Percentiles rank a stretch among this genome's conserved stretches.
These are phyloP conservation scores for Mactra quadrangularis DNA, from an alignment of 1,140 invertebrate species.

Conservation along the genomic window DNA sequence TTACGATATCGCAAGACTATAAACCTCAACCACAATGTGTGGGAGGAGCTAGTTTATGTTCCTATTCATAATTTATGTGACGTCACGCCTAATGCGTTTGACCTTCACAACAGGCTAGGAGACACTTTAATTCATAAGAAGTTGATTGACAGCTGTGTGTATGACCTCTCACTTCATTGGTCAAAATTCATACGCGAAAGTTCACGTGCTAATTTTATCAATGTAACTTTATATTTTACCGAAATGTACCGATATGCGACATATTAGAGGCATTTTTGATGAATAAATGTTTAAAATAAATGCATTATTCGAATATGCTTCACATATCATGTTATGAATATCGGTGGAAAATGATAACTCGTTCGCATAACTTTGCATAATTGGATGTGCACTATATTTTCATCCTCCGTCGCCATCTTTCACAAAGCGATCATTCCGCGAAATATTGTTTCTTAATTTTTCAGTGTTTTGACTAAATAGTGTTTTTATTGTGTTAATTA, in stretches of 20 bases:
- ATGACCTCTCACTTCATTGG: constrained; percentile 54
- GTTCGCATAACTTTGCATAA: constrained; percentile 50
- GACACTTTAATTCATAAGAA: constrained; percentile 61
- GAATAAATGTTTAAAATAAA: no score
- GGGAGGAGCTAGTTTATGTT: constrained; percentile 33
- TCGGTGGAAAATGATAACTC: constrained; percentile 5
- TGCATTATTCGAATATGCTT: no score
- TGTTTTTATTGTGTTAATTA: no score
- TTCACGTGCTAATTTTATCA: constrained; percentile 61
- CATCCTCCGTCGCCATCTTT: constrained; percentile 42
- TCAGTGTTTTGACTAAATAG: no score
- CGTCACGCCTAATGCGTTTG: constrained; percentile 56
- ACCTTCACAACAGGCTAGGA: constrained; percentile 26
- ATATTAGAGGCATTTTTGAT: no score
- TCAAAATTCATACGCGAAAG: constrained; percentile 49
- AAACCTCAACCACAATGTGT: background rate
- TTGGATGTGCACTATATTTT: constrained; percentile 53
- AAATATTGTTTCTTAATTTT: no score
- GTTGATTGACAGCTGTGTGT: constrained; percentile 53
- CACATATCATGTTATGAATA: no score
- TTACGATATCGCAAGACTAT: no score
- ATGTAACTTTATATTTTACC: constrained; percentile 19
- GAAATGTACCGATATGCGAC: no score
- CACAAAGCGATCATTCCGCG: constrained; percentile 41
- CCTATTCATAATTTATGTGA: constrained; percentile 60